Evolutionary conservation across 2,888 invertebrate genomes (phyloP), one percentile per base, ranked within the genome.

Genomic region (Escarpia spicata): DNA sequence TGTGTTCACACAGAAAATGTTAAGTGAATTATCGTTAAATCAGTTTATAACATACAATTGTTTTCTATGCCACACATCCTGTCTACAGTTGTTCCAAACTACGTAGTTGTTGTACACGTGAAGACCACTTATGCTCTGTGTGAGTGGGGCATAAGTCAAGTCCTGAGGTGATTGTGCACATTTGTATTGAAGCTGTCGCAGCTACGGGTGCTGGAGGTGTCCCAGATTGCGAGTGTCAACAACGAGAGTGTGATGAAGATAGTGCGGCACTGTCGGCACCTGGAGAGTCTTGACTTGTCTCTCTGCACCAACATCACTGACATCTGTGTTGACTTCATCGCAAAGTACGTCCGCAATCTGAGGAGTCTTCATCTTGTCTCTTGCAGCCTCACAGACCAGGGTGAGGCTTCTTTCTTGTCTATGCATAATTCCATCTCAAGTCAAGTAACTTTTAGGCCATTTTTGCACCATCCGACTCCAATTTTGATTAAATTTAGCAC

Each of bases 211-310:
- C 93, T 95, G 9, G 95, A 95, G 90, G 91, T 95, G 43, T 95
- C 95, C 19, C 95, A 95, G 92, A 93, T 95, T 52, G 93, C 93
- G 44, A 93, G 94, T 37, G 90, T 95, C 26, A 94, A 94, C 9
- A 94, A 95, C 2, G 92, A 92, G 31, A 93, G 94, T 19, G 93
- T 95, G 15, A 93, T 94, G 43, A 93, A 93, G 60, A 93, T 95
- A 19, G 94, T 94, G 9, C 93, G 93, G 26, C 92, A 94, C 92
- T 95, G 95, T 93, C 92, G 92, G 37, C 90, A 93, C 31, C 94
- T 95, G 43, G 94, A 94, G 91, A 94, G 94, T 90, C 92, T 95
- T 91, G 95, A 95, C 91, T 91, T 95, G 45, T 95, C 95, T 0
- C 94, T 95, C 9, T 93, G 93, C 75, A 44, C 19, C 19, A 91